These are phyloP conservation scores for Leptarthrus brevirostris DNA, from an alignment of 2,888 invertebrate genomes.

Conservation along the genomic window DNA sequence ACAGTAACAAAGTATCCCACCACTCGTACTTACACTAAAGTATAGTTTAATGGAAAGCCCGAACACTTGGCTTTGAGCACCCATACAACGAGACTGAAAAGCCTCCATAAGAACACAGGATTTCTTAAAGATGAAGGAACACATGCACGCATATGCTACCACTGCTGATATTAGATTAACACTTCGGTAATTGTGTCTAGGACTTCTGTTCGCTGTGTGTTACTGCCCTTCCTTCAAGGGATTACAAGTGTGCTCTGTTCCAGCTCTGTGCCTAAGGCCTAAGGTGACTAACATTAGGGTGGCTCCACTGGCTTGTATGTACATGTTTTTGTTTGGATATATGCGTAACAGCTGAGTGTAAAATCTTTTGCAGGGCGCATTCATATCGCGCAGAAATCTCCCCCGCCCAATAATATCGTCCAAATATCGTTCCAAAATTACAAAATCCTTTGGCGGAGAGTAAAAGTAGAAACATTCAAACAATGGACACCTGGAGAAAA, in stretches of 20 bases:
- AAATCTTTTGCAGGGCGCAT: constrained; percentile 23
- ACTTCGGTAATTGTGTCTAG: constrained; percentile 42
- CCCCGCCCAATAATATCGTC: constrained; percentile 28
- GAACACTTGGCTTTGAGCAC: neutral
- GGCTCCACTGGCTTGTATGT: neutral
- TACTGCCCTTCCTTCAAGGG: constrained; percentile 16
- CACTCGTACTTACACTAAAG: neutral
- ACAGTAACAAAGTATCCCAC: constrained; percentile 8
- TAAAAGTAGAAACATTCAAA: neutral
- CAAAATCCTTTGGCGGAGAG: neutral
- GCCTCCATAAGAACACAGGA: neutral
- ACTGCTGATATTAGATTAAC: constrained; percentile 27
- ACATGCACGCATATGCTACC: neutral
- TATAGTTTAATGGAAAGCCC: neutral
- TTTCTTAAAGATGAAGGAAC: neutral
- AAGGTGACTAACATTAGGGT: neutral
- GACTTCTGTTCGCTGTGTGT: neutral
- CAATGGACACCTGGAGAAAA: constrained; percentile 2
- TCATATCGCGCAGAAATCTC: constrained; percentile 28
- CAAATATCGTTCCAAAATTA: neutral
- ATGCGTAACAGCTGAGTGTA: neutral
- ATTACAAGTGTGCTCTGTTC: neutral
- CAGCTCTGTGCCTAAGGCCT: neutral
- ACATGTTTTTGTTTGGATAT: neutral
- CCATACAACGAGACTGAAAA: neutral